Percentiles rank a stretch among this genome's conserved stretches.
These are phyloP conservation scores for Anthopleura sola DNA, from an alignment of 64 coral and sea anemone genomes.

Conservation along the genomic window DNA sequence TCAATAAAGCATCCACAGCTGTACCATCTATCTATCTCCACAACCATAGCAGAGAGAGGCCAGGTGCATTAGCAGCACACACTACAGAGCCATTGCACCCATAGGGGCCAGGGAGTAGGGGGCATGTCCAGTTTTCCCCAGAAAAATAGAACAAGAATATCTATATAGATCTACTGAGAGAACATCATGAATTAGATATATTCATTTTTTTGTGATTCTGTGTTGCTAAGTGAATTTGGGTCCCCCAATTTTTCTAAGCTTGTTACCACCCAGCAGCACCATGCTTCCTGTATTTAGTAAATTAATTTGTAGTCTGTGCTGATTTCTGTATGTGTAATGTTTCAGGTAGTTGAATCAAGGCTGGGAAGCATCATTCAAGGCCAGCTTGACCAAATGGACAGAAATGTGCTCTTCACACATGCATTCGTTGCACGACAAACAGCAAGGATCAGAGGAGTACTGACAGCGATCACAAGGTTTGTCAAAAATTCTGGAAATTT, in stretches of 20 bases:
- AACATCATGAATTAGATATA: no score
- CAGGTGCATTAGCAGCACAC: neutral
- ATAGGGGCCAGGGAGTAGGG: no score
- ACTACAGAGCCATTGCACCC: neutral
- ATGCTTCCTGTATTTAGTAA: neutral
- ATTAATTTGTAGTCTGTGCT: neutral
- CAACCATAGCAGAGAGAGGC: no score
- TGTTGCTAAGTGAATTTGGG: no score
- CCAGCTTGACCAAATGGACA: constrained; percentile 86
- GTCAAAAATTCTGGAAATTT: neutral
- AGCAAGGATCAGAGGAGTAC: constrained; percentile 84
- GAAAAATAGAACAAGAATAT: no score
- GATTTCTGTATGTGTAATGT: neutral
- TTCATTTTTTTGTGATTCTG: no score
- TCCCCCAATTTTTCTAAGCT: no score
- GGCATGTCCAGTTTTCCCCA: no score
- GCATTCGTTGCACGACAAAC: constrained; percentile 93
- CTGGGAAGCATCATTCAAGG: constrained; percentile 84
- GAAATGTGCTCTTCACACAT: constrained; percentile 88
- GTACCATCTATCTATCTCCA: no score
- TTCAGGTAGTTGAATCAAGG: constrained; percentile 64
- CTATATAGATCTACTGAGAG: no score
- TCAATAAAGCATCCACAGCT: no score
- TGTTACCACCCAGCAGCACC: no score
- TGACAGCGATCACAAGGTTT: constrained; percentile 90